phyloP scores from a whole-genome alignment of 2,797 vertebrate genomes.

The Bradypodion ventrale region DNA sequence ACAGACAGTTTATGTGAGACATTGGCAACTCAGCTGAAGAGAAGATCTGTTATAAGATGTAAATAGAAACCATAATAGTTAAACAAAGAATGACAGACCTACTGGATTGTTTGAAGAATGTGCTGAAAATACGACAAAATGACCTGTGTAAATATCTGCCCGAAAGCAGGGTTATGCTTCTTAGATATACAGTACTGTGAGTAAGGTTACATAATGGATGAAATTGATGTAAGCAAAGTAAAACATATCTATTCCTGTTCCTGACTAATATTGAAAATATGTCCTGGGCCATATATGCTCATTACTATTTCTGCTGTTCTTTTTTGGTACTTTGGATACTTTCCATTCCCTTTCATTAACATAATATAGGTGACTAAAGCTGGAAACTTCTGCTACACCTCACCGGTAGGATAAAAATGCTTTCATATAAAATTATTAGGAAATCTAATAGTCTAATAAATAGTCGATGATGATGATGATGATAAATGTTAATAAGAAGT shows the following conservation, averaged over 20 bases:
- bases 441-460: too few relatives aligned
- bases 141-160: neutral
- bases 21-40: neutral
- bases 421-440: too few relatives aligned
- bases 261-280: neutral
- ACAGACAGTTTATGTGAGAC: neutral
- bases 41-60: neutral
- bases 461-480: too few relatives aligned
- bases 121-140: neutral
- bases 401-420: too few relatives aligned
- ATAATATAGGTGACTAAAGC: neutral
- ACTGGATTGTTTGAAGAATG: neutral
- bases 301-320: neutral
- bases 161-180: neutral
- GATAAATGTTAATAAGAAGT: too few relatives aligned
- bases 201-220: neutral
- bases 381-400: too few relatives aligned
- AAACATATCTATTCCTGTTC: neutral
- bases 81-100: neutral
- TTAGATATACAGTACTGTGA: neutral
- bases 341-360: neutral
- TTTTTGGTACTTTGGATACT: neutral
- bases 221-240: neutral
- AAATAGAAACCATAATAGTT: neutral
- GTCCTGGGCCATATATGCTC: neutral